Base-by-base conservation (phyloP, 2,888 invertebrate genomes). In the Cryptophagus acutangulus region DNA sequence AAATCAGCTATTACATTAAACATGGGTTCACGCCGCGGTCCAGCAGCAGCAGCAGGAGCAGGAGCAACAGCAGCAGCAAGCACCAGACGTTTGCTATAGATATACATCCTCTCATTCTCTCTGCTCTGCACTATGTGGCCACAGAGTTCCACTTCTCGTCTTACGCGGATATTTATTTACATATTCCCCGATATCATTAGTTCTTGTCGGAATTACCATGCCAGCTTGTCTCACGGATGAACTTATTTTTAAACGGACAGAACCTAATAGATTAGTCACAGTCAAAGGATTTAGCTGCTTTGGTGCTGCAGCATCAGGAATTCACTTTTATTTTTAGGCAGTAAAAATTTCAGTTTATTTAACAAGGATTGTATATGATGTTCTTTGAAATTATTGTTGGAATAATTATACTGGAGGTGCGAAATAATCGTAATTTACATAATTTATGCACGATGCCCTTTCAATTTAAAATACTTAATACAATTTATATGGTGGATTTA, bases 1-100 rank as follows among this genome's bases (percentile, higher is more conserved):
- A 60, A 60, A 61, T 61, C 61, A 59, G 52, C 60, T 63, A 55
- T 58, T 63, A 58, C 61, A 62, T 62, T 62, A 62, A 60, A 62
- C 62, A 62, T 62, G 56, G 61, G 57, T 60, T 60, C 59, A 54
- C 61, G 61, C 59, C 58, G 56, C 52, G 56, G 53, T 51, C 53
- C 46, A 50, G 44, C 51, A 51, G 53, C 28, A 37, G n/a, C n/a
- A n/a, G n/a, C n/a, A n/a, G n/a, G n/a, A n/a, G n/a, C n/a, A n/a
- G n/a, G 38, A 33, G 46, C 26, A 37, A 35, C 42, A 26, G 40
- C 35, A 26, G 41, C 37, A 36, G 36, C 39, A n/a, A 36, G 40
- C 35, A 25, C 36, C 26, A 33, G 33, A 29, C 18, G 5, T 31
- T 3, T 12, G 12, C 28, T 34, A n/a, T n/a, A n/a, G n/a, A n/a